phyloP scores from a whole-genome alignment of 2,888 invertebrate species.

The Drosophila demipolita region DNA sequence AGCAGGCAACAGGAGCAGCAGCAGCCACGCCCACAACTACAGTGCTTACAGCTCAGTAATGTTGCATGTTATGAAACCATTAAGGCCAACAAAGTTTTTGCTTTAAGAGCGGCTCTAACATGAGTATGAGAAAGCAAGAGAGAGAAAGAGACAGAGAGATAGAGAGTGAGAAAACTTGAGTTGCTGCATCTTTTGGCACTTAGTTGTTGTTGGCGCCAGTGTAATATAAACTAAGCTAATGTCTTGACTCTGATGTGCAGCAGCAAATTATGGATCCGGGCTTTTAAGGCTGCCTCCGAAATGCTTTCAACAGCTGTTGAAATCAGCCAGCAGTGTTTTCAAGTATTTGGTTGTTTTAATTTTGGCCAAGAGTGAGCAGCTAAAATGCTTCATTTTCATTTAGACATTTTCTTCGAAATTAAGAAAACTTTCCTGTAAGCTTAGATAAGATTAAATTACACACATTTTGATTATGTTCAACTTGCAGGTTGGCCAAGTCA shows the following conservation, averaged over 20 bases:
- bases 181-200: constrained; percentile 57
- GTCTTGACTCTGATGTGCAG: constrained; percentile 40
- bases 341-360: background rate
- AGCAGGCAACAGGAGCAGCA: constrained; percentile 48
- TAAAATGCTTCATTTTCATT: background rate
- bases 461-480: background rate
- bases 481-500: constrained; percentile 10
- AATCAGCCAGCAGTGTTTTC: background rate
- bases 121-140: constrained; percentile 39
- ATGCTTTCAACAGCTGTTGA: constrained; percentile 25
- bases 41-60: constrained; percentile 65
- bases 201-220: constrained; percentile 35
- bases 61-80: constrained; percentile 79
- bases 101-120: constrained; percentile 68
- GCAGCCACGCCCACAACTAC: constrained; percentile 57
- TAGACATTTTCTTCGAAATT: background rate
- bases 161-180: constrained; percentile 13
- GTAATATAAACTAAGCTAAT: constrained; percentile 45
- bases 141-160: constrained; percentile 9
- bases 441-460: background rate
- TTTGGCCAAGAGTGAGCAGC: too few species aligned
- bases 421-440: background rate
- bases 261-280: constrained; percentile 22
- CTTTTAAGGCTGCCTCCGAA: background rate
- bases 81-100: constrained; percentile 70